phyloP scores from a whole-genome alignment of 2,113 vertebrate genomes.

The Etheostoma cragini region DNA sequence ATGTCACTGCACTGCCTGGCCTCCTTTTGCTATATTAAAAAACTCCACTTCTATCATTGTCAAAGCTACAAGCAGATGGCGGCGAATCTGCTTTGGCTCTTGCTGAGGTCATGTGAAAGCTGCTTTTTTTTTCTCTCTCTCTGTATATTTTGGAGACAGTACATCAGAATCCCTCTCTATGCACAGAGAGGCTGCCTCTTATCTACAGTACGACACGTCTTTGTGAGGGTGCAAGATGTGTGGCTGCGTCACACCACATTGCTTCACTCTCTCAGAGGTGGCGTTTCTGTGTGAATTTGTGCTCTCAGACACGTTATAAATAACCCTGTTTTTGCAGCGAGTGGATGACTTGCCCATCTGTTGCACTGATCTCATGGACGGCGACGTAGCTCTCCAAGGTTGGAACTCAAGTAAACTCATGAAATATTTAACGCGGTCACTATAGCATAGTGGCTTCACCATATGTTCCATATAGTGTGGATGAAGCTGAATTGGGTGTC shows the following conservation, averaged over 20 bases:
- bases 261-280: conserved; percentile 62
- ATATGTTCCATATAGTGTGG: conserved; percentile 46
- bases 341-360: conserved; percentile 81
- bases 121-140: conserved; percentile 25
- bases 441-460: conserved; percentile 8
- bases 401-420: conserved; percentile 42
- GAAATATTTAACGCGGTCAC: conserved; percentile 36
- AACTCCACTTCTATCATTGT: conserved; percentile 75
- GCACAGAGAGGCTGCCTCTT: conserved; percentile 38
- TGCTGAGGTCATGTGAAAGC: conserved; percentile 65
- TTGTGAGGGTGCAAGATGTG: conserved; percentile 61
- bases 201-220: conserved; percentile 62
- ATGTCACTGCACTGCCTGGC: conserved; percentile 64
- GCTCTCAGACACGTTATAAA: conserved; percentile 79
- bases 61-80: conserved; percentile 74
- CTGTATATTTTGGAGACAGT: conserved; percentile 64
- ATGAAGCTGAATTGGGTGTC: conserved; percentile 16
- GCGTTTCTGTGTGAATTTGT: conserved; percentile 71
- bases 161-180: conserved; percentile 34
- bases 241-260: conserved; percentile 68
- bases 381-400: conserved; percentile 26
- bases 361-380: conserved; percentile 67
- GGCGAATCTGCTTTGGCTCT: conserved; percentile 65
- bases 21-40: conserved; percentile 73
- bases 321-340: conserved; percentile 72